phyloP scores from a whole-genome alignment of 2,113 vertebrate species.

The Reinhardtius hippoglossoides region DNA sequence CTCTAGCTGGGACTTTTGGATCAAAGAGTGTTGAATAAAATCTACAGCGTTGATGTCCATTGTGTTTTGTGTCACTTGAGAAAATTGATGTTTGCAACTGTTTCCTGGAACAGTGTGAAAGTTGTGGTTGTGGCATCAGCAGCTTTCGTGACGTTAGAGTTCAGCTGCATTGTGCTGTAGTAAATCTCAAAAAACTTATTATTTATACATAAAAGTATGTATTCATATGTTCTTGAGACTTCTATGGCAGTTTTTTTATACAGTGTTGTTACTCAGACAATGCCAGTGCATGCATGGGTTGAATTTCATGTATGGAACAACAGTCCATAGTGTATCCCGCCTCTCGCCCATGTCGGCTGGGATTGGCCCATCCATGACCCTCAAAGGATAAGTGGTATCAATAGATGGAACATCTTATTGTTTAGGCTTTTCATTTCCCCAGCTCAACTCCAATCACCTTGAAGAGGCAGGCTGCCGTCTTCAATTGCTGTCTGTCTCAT shows the following conservation, averaged over 20 bases:
- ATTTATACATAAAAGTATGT: background rate
- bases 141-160: background rate
- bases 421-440: conserved; percentile 23
- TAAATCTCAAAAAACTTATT: background rate
- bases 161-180: background rate
- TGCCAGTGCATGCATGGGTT: no score
- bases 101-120: background rate
- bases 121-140: background rate
- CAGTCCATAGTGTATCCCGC: no score
- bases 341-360: no score
- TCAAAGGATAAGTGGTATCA: background rate
- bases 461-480: conserved; percentile 42
- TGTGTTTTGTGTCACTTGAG: background rate
- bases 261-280: no score
- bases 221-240: background rate
- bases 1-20: background rate
- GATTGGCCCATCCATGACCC: no score
- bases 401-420: background rate
- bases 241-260: no score
- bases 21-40: background rate
- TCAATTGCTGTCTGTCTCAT: conserved; percentile 12
- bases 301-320: no score
- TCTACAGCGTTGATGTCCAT: conserved; percentile 1
- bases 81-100: background rate
- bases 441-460: conserved; percentile 37